A percentile compares a stretch with the other conserved stretches of the same genome.
Evolutionary conservation across 92 coral and sea anemone species (phyloP).

Genomic region (Zoanthus sociatus): DNA sequence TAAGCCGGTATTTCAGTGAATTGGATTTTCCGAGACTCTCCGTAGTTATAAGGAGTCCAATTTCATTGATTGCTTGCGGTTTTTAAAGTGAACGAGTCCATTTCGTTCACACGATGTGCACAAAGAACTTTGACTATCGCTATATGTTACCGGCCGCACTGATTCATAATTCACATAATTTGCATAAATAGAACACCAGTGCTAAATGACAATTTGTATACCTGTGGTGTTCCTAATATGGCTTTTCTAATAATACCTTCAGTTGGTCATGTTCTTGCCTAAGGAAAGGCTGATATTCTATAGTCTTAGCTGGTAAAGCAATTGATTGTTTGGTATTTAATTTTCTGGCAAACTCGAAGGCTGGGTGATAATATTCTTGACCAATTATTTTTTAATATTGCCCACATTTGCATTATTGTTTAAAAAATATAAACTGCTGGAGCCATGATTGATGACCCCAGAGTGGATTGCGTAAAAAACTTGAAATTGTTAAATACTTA

Average conservation of each 20-base stretch:
- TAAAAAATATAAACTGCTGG: too few species aligned
- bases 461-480: too few species aligned
- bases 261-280: background rate
- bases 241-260: background rate
- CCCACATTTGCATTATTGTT: too few species aligned
- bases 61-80: background rate
- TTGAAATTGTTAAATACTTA: too few species aligned
- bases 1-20: background rate
- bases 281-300: too few species aligned
- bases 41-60: background rate
- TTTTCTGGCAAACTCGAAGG: too few species aligned
- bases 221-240: conserved; percentile 10
- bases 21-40: background rate
- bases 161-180: conserved; percentile 3
- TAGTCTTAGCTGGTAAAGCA: too few species aligned
- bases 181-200: conserved; percentile 10
- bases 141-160: background rate
- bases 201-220: background rate
- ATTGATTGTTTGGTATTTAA: too few species aligned
- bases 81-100: background rate
- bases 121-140: background rate
- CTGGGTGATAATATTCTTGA: too few species aligned
- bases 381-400: too few species aligned
- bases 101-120: background rate
- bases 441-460: too few species aligned